A percentile compares a stretch with the other conserved stretches of the same genome.
Evolutionary conservation across 2,797 vertebrate species (phyloP).

Genomic region (Aselliscus stoliczkanus): DNA sequence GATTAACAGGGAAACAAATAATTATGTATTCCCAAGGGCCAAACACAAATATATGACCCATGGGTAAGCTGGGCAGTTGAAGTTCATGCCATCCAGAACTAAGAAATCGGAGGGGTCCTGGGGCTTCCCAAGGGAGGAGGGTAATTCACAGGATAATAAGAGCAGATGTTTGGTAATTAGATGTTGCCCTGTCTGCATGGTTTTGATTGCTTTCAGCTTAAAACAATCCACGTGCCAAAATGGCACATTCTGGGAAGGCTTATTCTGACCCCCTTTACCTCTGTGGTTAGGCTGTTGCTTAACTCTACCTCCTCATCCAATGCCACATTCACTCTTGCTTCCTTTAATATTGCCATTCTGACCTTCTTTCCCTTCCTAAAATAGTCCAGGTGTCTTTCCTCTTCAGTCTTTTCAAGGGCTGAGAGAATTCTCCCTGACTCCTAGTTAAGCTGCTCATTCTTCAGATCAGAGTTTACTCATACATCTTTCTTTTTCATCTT

Average conservation of each 20-base stretch:
- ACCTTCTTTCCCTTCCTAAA: neutral
- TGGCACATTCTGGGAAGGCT: neutral
- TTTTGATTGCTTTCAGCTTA: neutral
- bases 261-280: neutral
- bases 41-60: neutral
- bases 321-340: neutral
- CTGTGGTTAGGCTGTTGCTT: neutral
- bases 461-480: neutral
- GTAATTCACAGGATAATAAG: neutral
- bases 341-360: neutral
- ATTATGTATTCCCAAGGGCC: neutral
- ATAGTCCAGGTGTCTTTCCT: neutral
- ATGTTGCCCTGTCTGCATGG: neutral
- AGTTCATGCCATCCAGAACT: neutral
- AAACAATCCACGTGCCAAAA: neutral
- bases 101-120: neutral
- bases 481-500: neutral
- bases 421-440: neutral
- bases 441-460: neutral
- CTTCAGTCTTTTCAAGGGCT: neutral
- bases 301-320: neutral
- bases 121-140: neutral
- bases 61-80: neutral
- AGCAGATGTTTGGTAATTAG: neutral
- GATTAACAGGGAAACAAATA: neutral